A percentile compares a stretch with the other conserved stretches of the same genome.
phyloP scores from a whole-genome alignment of 2,888 invertebrate species.

The Acrobasis consociella region DNA sequence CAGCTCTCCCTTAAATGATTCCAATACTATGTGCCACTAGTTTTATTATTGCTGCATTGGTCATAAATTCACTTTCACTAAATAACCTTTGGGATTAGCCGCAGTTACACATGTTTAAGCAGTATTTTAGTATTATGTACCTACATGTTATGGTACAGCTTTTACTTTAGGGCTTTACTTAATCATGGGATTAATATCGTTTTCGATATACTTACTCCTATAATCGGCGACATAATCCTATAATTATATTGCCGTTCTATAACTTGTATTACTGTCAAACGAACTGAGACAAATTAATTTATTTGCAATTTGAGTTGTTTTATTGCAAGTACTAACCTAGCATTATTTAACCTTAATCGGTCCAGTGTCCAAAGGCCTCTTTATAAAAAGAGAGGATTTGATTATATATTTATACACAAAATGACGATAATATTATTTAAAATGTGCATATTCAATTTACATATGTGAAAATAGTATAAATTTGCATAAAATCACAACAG shows the following conservation, averaged over 20 bases:
- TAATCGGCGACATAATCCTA: too few species aligned
- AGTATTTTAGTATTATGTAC: conserved; percentile 18
- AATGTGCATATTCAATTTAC: conserved; percentile 12
- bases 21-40: conserved; percentile 40
- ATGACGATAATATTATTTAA: background rate
- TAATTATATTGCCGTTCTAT: too few species aligned
- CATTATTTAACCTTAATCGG: too few species aligned
- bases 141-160: conserved; percentile 16
- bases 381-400: too few species aligned
- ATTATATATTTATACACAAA: too few species aligned
- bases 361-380: too few species aligned
- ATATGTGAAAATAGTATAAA: background rate
- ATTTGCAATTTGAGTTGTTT: too few species aligned
- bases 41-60: conserved; percentile 44
- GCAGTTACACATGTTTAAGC: conserved; percentile 33
- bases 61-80: conserved; percentile 63
- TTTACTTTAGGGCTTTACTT: background rate
- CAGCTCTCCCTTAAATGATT: conserved; percentile 52
- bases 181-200: background rate
- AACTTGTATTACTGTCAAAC: background rate
- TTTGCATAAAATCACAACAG: conserved; percentile 13
- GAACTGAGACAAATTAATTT: too few species aligned
- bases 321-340: too few species aligned
- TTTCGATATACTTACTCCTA: too few species aligned
- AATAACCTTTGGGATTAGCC: conserved; percentile 36